A percentile compares a stretch with the other conserved stretches of the same genome.
Evolutionary conservation across 2,113 vertebrate genomes (phyloP).

Genomic region (Candoia aspera): DNA sequence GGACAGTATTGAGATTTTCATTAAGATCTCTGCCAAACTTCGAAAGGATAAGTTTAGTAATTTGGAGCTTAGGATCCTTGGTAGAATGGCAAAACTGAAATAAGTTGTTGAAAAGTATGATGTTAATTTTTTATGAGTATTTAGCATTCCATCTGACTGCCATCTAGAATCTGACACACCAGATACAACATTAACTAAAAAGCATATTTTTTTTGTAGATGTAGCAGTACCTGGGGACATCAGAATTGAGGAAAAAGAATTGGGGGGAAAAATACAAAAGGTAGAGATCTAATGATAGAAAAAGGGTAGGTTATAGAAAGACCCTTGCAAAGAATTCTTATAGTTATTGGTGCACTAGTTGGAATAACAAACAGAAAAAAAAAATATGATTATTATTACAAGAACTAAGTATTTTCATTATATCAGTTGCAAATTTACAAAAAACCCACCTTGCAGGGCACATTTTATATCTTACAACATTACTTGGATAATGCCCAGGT

Average conservation of each 20-base stretch:
- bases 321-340: background rate
- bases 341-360: background rate
- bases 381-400: too few species aligned
- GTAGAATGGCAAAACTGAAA: background rate
- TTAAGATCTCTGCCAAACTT: background rate
- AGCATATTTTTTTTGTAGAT: background rate
- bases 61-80: background rate
- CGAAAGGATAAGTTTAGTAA: background rate
- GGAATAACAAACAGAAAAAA: too few species aligned
- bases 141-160: background rate
- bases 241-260: background rate
- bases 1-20: background rate
- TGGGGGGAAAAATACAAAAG: background rate
- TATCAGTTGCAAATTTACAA: background rate
- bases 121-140: background rate
- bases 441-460: background rate
- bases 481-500: background rate
- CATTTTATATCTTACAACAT: background rate
- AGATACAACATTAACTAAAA: background rate
- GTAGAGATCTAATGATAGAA: background rate
- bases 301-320: background rate
- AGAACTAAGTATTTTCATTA: background rate
- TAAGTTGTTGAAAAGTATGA: background rate
- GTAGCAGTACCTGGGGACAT: background rate
- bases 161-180: background rate